Evolutionary conservation across 30 jellyfish, hydroid and myxozoan species (phyloP).

Genomic region (Turritopsis rubra): DNA sequence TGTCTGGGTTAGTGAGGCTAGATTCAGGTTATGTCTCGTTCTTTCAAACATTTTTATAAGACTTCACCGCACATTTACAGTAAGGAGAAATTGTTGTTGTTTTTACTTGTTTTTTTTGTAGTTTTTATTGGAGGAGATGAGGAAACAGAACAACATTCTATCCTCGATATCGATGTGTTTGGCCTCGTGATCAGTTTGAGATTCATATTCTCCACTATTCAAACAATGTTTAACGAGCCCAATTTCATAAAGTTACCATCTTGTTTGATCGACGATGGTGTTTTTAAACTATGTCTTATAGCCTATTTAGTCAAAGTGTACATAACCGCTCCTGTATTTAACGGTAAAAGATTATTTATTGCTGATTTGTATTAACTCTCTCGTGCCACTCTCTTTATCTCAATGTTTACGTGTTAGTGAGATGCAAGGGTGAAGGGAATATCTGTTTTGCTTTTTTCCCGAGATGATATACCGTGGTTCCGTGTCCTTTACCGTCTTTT

Average conservation of each 20-base stretch:
- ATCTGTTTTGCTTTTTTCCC: no score
- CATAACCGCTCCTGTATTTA: constrained; percentile 22
- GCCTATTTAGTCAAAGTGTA: constrained; percentile 12
- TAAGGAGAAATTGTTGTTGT: no score
- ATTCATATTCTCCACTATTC: not conserved
- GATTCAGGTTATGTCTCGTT: no score
- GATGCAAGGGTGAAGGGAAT: no score
- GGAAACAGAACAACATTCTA: not conserved
- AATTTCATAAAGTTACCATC: not conserved
- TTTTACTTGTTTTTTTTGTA: not conserved
- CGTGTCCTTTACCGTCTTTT: no score
- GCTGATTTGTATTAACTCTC: no score
- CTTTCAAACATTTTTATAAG: no score
- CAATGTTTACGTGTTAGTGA: no score
- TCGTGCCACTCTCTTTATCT: no score
- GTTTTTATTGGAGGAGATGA: constrained; percentile 1
- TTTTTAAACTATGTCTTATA: constrained; percentile 4
- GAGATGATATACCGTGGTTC: no score
- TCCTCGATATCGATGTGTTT: constrained; percentile 9
- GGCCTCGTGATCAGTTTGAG: constrained; percentile 16
- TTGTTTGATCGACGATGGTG: constrained; percentile 18
- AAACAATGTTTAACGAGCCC: not conserved
- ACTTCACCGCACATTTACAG: no score
- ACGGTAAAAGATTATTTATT: not conserved
- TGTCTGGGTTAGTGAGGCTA: no score